A percentile compares a stretch with the other conserved stretches of the same genome.
phyloP scores from a whole-genome alignment of 1,140 invertebrate species.

The Drosophila pseudoobscura region DNA sequence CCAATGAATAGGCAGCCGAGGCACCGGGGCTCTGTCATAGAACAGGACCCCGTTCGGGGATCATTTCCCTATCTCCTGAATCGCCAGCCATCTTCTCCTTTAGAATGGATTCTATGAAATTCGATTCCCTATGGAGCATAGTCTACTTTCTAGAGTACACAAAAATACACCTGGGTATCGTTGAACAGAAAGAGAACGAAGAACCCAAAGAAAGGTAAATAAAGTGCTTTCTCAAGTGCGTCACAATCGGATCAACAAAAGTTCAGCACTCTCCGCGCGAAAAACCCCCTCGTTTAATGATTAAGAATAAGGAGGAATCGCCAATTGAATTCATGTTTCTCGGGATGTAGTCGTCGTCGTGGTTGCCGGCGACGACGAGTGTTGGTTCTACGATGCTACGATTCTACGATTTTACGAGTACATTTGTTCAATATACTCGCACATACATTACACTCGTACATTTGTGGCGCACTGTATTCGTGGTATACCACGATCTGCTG shows the following conservation, averaged over 20 bases:
- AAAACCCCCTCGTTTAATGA: slow-evolving; percentile 29
- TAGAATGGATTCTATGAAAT: too few relatives aligned
- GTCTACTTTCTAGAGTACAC: too few relatives aligned
- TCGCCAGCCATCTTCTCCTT: too few relatives aligned
- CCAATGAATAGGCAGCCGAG: too few relatives aligned
- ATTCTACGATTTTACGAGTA: too few relatives aligned
- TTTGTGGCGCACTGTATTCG: slow-evolving; percentile 69
- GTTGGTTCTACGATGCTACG: too few relatives aligned
- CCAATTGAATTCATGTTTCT: slow-evolving; percentile 79
- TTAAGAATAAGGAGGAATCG: slow-evolving; percentile 49
- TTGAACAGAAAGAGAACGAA: too few relatives aligned
- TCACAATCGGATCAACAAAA: not conserved
- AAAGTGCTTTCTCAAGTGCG: not conserved
- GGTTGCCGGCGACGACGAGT: slow-evolving; percentile 6
- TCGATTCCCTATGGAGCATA: too few relatives aligned
- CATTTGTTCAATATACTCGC: not conserved
- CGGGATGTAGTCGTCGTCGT: slow-evolving; percentile 49
- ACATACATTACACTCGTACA: slow-evolving; percentile 32
- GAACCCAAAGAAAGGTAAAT: not conserved
- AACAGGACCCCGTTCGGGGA: too few relatives aligned
- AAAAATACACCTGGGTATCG: too few relatives aligned
- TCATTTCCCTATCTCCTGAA: too few relatives aligned
- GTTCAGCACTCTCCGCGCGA: slow-evolving; percentile 20
- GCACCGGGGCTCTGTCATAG: too few relatives aligned
- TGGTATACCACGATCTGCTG: slow-evolving; percentile 61